Evolutionary conservation across 2,797 vertebrate species (phyloP).

Genomic region (Clarias laeviceps): DNA sequence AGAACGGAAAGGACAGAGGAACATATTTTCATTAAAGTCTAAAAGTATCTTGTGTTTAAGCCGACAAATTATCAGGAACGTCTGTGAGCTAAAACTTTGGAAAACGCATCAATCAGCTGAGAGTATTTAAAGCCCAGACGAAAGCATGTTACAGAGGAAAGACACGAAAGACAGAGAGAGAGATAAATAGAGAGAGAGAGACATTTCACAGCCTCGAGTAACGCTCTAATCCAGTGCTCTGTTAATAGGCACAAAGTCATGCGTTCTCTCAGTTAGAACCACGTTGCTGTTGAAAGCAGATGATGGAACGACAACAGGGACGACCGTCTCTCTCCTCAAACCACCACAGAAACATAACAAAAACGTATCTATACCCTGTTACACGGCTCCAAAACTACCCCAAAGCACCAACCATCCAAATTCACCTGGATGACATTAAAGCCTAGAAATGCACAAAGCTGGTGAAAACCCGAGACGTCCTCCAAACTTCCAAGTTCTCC

Average conservation of each 20-base stretch:
- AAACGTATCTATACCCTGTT: not conserved
- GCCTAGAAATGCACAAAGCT: not conserved
- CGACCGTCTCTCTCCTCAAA: constrained; percentile 12
- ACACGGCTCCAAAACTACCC: not conserved
- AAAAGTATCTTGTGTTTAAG: not conserved
- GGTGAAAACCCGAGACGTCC: not conserved
- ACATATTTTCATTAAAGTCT: not conserved
- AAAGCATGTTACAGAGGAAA: not conserved
- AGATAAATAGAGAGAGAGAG: not conserved
- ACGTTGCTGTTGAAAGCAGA: constrained; percentile 32
- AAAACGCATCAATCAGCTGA: not conserved
- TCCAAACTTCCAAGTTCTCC: not conserved
- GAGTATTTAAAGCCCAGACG: not conserved
- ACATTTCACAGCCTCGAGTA: not conserved
- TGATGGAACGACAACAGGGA: constrained; percentile 51
- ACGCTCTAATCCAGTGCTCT: constrained; percentile 18
- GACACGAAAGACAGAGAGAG: not conserved
- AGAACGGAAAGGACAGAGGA: not conserved
- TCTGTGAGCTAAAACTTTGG: not conserved
- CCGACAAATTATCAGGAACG: not conserved
- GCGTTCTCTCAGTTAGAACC: constrained; percentile 58
- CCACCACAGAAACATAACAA: not conserved
- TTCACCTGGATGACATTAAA: not conserved
- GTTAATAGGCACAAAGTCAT: constrained; percentile 36
- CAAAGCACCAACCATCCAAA: not conserved